Evolutionary conservation across 2,113 vertebrate species (phyloP).

Genomic region (Apistogramma diplotaenia): DNA sequence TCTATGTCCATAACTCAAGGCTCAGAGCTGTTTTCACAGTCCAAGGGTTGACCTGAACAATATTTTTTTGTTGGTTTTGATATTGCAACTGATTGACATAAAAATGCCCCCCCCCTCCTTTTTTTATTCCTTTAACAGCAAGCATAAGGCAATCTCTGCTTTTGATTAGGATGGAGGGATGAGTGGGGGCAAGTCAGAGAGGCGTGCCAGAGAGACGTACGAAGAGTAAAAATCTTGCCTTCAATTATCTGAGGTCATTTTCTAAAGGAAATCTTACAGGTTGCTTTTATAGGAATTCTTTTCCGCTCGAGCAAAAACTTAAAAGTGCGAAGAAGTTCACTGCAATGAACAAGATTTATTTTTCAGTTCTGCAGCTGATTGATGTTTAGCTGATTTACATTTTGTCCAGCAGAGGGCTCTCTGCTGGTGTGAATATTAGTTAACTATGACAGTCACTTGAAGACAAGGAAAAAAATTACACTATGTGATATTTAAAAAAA

Average conservation of each 20-base stretch:
- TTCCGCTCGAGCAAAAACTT: neutral
- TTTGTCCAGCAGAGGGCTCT: conserved; percentile 74
- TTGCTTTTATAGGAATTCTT: neutral
- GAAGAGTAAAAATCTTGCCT: neutral
- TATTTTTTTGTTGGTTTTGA: neutral
- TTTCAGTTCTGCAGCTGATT: neutral
- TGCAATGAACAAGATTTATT: neutral
- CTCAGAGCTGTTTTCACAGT: neutral
- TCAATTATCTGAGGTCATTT: neutral
- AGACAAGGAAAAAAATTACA: neutral
- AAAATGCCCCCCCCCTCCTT: fast-evolving
- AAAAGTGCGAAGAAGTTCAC: neutral
- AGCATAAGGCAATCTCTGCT: neutral
- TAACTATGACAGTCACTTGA: neutral
- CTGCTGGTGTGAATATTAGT: neutral
- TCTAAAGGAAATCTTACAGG: neutral
- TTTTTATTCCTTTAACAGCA: neutral
- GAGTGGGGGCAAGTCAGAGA: neutral
- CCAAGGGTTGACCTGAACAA: neutral
- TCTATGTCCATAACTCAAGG: neutral
- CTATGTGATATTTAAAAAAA: neutral
- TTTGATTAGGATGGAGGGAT: neutral
- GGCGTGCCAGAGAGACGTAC: too few relatives aligned
- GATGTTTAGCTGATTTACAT: neutral
- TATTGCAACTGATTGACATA: neutral